phyloP scores from a whole-genome alignment of 2,888 invertebrate species.

The Luperina nickerlii region DNA sequence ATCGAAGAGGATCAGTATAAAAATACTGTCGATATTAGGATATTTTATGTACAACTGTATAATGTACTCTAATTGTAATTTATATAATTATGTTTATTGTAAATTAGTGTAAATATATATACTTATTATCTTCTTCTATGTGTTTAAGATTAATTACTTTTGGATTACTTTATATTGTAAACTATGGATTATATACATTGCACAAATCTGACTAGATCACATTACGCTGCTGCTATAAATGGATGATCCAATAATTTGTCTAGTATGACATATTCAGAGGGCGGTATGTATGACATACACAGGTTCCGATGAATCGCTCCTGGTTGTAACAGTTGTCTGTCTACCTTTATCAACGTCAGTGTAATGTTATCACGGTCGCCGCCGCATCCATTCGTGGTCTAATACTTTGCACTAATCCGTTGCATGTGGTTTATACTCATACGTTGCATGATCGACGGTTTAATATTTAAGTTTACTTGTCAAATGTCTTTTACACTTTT shows the following conservation, averaged over 20 bases:
- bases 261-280: background rate
- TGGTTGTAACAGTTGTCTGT: background rate
- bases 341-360: background rate
- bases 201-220: constrained; percentile 27
- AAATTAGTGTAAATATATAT: constrained; percentile 1
- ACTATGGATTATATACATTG: constrained; percentile 17
- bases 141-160: constrained; percentile 23
- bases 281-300: background rate
- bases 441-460: constrained; percentile 40
- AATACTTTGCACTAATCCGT: constrained; percentile 61
- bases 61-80: background rate
- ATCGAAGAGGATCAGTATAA: background rate
- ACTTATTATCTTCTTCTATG: background rate
- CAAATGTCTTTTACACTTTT: background rate
- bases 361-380: constrained; percentile 39
- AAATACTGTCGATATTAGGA: background rate
- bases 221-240: constrained; percentile 13
- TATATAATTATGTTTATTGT: background rate
- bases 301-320: constrained; percentile 3
- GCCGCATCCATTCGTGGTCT: constrained; percentile 52
- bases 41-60: constrained; percentile 5
- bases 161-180: constrained; percentile 17
- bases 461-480: constrained; percentile 22
- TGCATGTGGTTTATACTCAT: constrained; percentile 55
- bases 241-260: background rate